Evolutionary conservation across 2,797 vertebrate species (phyloP).

Genomic region (Liasis olivaceus): DNA sequence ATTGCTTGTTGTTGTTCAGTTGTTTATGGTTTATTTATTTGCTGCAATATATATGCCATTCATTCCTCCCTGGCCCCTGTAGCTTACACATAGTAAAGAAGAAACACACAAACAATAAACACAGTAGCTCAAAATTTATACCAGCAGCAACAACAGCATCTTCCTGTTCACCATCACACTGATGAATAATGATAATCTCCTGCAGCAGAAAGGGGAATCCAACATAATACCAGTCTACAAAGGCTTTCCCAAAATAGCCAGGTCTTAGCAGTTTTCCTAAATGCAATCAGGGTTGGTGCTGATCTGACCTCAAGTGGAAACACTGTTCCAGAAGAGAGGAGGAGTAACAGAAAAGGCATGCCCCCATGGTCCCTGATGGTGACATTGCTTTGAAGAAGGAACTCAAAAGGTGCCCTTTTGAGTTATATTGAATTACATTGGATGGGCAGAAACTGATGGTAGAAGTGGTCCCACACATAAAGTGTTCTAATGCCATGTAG

Average conservation of each 20-base stretch:
- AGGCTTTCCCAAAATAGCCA: background rate
- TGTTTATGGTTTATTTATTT: background rate
- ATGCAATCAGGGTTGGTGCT: background rate
- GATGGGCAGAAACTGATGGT: background rate
- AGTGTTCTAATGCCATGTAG: background rate
- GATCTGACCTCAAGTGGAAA: background rate
- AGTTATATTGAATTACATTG: background rate
- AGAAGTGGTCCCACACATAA: background rate
- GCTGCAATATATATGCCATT: background rate
- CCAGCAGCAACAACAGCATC: background rate
- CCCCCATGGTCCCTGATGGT: background rate
- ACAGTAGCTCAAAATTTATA: background rate
- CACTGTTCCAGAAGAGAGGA: background rate
- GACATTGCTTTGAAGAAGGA: background rate
- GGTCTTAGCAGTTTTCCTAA: background rate
- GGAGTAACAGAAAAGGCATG: background rate
- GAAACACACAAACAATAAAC: background rate
- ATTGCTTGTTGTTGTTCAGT: background rate
- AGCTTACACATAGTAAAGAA: background rate
- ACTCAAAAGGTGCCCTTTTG: background rate
- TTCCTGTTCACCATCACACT: background rate
- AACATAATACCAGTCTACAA: background rate
- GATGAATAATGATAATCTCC: background rate
- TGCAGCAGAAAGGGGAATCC: background rate
- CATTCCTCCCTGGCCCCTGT: background rate